phyloP scores from a whole-genome alignment of 2,113 vertebrate species.

The Dendrocopos noguchii region DNA sequence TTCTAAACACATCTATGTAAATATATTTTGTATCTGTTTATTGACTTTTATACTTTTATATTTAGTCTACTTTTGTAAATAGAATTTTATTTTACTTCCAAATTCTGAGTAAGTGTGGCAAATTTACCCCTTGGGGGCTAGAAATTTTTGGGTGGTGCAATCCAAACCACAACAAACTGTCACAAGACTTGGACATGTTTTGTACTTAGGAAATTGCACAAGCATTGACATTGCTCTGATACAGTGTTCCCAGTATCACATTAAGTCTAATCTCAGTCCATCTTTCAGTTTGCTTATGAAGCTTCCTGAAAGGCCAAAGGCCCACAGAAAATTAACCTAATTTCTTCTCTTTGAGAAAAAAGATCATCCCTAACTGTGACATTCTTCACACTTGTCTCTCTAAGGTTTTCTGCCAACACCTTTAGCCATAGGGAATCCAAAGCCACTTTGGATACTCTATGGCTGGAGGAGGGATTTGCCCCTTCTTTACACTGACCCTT shows the following conservation, averaged over 20 bases:
- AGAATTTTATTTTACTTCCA: too few relatives aligned
- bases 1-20: too few relatives aligned
- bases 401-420: background rate
- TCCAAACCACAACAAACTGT: background rate
- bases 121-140: too few relatives aligned
- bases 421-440: background rate
- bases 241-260: background rate
- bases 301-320: background rate
- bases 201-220: background rate
- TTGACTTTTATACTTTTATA: too few relatives aligned
- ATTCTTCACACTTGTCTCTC: background rate
- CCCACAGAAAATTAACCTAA: background rate
- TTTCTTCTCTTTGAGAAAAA: background rate
- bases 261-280: background rate
- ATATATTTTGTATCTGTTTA: too few relatives aligned
- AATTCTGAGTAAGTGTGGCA: too few relatives aligned
- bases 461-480: background rate
- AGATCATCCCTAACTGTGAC: background rate
- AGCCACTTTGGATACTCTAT: background rate
- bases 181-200: background rate
- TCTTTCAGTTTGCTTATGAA: background rate
- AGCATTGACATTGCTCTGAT: background rate
- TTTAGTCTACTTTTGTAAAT: too few relatives aligned
- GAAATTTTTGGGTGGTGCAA: too few relatives aligned
- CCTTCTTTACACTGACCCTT: background rate